Percentiles rank a stretch among this genome's conserved stretches.
Conservation (phyloP, 2,888 invertebrate species). For the Rotaria socialis region DNA sequence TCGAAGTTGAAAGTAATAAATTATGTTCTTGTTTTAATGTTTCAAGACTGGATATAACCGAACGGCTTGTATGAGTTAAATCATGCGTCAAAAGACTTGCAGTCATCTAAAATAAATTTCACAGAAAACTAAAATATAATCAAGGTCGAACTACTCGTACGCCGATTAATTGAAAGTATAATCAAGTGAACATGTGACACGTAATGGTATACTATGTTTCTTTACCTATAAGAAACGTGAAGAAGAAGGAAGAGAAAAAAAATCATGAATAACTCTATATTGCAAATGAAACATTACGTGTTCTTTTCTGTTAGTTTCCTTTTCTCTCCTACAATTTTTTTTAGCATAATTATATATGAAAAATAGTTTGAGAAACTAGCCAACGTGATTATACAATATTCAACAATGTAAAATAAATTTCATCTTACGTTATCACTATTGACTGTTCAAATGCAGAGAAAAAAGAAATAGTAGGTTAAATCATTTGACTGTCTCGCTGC, state of each 20-base stretch:
- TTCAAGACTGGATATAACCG: neutral
- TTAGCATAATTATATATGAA: neutral
- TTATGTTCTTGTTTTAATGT: slow-evolving; percentile 31
- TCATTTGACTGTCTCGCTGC: neutral
- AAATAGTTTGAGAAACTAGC: neutral
- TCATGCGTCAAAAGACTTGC: neutral
- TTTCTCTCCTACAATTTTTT: neutral
- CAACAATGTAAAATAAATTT: neutral
- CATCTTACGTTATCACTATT: neutral
- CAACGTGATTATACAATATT: neutral
- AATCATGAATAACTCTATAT: neutral
- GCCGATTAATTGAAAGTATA: neutral
- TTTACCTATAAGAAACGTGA: neutral
- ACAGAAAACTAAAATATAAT: neutral
- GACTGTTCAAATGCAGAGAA: neutral
- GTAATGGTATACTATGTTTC: neutral
- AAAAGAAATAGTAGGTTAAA: neutral
- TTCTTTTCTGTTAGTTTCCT: neutral
- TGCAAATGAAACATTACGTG: neutral
- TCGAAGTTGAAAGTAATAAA: neutral
- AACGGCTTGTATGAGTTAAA: neutral
- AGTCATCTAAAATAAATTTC: neutral
- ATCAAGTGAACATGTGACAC: neutral
- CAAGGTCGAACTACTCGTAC: neutral
- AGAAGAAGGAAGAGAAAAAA: neutral